These are phyloP conservation scores for Cephonodes hylas DNA, from an alignment of 2,888 invertebrate species.

Conservation along the genomic window DNA sequence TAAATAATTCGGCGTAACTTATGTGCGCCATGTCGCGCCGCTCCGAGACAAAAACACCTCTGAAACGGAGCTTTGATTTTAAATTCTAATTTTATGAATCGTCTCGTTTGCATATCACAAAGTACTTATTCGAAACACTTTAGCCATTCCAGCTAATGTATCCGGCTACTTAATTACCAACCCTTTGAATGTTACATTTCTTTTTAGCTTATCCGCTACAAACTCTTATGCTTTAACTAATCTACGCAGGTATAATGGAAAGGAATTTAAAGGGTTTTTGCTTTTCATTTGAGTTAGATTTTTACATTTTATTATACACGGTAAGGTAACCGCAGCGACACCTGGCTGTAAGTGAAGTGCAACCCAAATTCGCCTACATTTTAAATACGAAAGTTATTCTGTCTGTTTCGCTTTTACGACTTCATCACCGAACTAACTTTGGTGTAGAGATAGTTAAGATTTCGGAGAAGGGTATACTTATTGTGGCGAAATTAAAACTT, in stretches of 20 bases:
- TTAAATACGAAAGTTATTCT: no score
- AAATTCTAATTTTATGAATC: conserved; percentile 77
- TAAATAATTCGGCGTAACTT: conserved; percentile 69
- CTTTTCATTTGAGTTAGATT: no score
- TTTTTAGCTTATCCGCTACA: background rate
- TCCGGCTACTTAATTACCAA: background rate
- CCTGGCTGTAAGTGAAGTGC: no score
- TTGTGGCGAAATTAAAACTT: no score
- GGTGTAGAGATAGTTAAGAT: no score
- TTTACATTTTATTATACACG: no score
- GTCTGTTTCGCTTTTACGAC: no score
- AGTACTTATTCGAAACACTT: conserved; percentile 38
- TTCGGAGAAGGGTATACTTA: no score
- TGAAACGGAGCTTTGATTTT: conserved; percentile 71
- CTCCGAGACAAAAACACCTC: conserved; percentile 68
- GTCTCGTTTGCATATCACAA: conserved; percentile 68
- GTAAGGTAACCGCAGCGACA: no score
- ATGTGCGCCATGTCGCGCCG: conserved; percentile 56
- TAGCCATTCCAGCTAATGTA: conserved; percentile 5
- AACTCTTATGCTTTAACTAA: background rate
- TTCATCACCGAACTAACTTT: no score
- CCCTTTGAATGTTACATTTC: background rate
- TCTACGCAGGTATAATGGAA: background rate
- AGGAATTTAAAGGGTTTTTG: no score
- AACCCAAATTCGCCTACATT: no score